Evolutionary conservation across 2,113 vertebrate genomes (phyloP).

Genomic region (Chionodraco myersi): DNA sequence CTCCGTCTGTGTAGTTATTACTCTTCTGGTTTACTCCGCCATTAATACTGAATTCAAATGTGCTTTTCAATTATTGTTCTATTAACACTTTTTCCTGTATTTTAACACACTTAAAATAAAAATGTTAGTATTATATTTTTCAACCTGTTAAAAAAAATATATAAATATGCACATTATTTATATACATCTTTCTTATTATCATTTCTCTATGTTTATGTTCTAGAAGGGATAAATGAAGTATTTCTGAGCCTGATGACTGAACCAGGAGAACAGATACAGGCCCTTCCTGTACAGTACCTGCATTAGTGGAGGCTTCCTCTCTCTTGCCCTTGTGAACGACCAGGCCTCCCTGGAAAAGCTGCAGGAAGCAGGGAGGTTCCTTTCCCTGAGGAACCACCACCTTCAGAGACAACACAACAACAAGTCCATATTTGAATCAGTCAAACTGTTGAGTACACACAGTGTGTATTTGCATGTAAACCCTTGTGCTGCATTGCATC

Average conservation of each 20-base stretch:
- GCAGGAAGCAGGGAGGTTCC: constrained; percentile 85
- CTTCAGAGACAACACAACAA: constrained; percentile 54
- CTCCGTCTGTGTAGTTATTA: too few species aligned
- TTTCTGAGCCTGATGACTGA: not conserved
- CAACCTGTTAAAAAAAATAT: too few species aligned
- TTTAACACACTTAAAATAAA: too few species aligned
- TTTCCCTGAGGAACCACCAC: constrained; percentile 81
- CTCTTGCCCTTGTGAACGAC: constrained; percentile 77
- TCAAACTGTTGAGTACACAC: not conserved
- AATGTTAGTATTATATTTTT: too few species aligned
- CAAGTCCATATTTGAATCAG: not conserved
- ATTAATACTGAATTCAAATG: too few species aligned
- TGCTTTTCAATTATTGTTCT: not conserved
- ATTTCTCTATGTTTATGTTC: too few species aligned
- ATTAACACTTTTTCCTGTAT: too few species aligned
- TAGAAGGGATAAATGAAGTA: too few species aligned
- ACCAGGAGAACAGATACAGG: not conserved
- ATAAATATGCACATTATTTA: too few species aligned
- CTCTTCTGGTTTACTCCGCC: too few species aligned
- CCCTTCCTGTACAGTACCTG: constrained; percentile 63
- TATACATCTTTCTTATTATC: too few species aligned
- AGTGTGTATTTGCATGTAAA: not conserved
- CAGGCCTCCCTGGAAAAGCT: constrained; percentile 85
- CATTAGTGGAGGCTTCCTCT: constrained; percentile 45
- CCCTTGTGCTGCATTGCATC: not conserved